Evolutionary conservation across 2,113 vertebrate genomes (phyloP), one percentile per base, ranked within the genome.

Genomic region (Scopus umbretta): DNA sequence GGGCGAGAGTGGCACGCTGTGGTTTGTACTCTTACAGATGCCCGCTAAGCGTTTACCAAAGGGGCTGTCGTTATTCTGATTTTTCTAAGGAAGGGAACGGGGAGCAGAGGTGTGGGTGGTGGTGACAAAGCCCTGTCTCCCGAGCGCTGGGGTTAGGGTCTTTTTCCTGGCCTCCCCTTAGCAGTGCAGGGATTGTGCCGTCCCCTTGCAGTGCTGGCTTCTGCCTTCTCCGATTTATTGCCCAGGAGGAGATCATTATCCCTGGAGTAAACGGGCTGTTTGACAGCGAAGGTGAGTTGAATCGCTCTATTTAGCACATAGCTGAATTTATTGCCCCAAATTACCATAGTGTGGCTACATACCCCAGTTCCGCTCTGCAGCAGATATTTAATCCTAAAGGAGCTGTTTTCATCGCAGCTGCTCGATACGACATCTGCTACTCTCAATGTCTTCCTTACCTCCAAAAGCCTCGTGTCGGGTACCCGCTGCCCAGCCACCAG

Each of bases 71-170:
- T 63, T 36, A 12, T 40, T 58, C 14, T 38, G 50, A 6, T 27
- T 43, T 43, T 17, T 16, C 13, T 30, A 30, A 53, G 0, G 7
- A 40, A 0, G 9, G 23, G 53, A 27, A 4, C 4, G 9, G 68
- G 25, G 59, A 56, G 70, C 68, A 67, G 59, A 40, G 30, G 13
- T 36, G 47, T 14, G 66, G 32, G 53, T 17, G 30, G 29, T 7
- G 36, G 8, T 11, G 55, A 75, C 27, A 29, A 62, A 20, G 43
- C 32, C 5, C 1, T 40, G n/a, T 36, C 27, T 62, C 61, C 53
- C 3, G 2, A 32, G 45, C 6, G 2, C 43, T 6, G 55, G 59
- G 30, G 20, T 50, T 0, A 1, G 49, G 40, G 11, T 72, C 58
- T 43, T 76, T 50, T 18, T 27, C 49, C 85, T 43, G 49, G 34